Base-by-base conservation (phyloP, 2,888 invertebrate species). In the Catotricha subobsoleta region DNA sequence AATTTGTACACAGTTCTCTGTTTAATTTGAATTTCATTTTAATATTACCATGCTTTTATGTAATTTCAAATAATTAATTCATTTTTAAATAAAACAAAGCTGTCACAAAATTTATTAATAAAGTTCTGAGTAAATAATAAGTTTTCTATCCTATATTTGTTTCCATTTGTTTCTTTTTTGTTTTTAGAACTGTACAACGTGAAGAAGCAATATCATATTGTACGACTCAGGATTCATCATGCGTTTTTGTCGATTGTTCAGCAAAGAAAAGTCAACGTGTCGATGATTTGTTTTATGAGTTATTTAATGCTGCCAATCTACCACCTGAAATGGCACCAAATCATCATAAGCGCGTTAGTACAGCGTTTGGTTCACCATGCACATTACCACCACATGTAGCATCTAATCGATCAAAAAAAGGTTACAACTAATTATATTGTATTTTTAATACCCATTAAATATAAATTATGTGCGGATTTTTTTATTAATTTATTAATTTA, bases 271-370 rank as follows among this genome's bases (percentile, higher is more conserved):
- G 84, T 60, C 67, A 69, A 47, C 76, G 76, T 53, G 80, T 88
- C 39, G 83, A 86, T 53, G 84, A 87, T 53, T 71, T 84, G 13
- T 88, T 87, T 62, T 78, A 81, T 58, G 79, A 82, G 50, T 68
- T 88, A 10, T 88, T 88, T 59, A 72, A 79, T 42, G 75, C 82
- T 37, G 82, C 84, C 21, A 81, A 82, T 56, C 62, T 88, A 44
- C 87, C 87, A 1, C 62, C 81, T 51, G 87, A 88, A 66, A 88
- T 88, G 87, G 83, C 84, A 16, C 83, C 83, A 0, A 83, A 84
- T 53, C 79, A 84, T 56, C 87, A 87, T 60, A 77, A 83, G 52
- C 71, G 80, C 44, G 79, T 87, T 33, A 77, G 74, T 51, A 74
- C 77, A 12, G 76, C 74, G 8, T 81, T 81, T 48, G 74, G 81